phyloP scores from a whole-genome alignment of 1,140 invertebrate species.

The Maniola jurtina region DNA sequence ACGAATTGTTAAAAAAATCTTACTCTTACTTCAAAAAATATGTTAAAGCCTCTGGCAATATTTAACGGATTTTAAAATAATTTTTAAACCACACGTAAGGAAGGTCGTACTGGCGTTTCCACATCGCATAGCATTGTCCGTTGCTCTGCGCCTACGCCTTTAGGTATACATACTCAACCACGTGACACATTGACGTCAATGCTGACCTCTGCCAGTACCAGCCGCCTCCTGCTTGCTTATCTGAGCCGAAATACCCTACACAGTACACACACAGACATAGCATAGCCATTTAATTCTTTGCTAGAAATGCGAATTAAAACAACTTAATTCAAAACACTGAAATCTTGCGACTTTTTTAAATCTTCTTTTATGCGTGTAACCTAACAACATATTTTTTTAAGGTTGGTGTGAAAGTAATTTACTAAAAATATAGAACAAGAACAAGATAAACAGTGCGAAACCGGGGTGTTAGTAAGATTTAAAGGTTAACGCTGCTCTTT shows the following conservation, averaged over 20 bases:
- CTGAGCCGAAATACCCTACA: conserved; percentile 55
- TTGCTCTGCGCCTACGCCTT: conserved; percentile 13
- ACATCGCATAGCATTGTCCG: conserved; percentile 23
- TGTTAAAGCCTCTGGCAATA: no score
- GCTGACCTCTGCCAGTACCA: conserved; percentile 58
- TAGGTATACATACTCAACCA: conserved; percentile 30
- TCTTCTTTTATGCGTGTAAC: no score
- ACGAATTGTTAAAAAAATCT: no score
- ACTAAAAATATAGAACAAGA: no score
- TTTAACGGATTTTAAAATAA: not conserved
- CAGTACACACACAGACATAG: conserved; percentile 35
- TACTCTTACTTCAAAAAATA: no score
- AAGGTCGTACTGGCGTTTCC: conserved; percentile 5
- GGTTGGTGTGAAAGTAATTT: no score
- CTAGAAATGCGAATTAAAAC: not conserved
- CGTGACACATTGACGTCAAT: conserved; percentile 69
- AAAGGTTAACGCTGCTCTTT: no score
- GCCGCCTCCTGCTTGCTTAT: conserved; percentile 58
- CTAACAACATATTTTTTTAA: no score
- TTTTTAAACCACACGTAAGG: not conserved
- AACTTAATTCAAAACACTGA: no score
- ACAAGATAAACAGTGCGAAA: no score
- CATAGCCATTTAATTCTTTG: conserved; percentile 4
- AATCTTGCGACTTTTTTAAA: no score
- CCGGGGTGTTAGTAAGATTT: no score